Conservation (phyloP, 2,797 vertebrate genomes). For the Florisuga fusca region DNA sequence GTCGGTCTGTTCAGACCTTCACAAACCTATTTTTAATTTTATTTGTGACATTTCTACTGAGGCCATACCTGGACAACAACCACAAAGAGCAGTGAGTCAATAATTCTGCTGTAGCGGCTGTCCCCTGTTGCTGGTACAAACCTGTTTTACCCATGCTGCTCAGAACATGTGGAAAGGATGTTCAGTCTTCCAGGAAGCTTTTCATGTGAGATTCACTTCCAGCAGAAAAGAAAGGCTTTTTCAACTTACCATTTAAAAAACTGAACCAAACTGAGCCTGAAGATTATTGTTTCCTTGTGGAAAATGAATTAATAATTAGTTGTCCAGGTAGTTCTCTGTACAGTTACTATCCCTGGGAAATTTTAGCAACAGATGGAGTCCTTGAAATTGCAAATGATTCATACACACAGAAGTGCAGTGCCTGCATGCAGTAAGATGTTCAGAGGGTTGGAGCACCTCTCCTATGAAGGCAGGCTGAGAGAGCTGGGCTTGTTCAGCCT, state of each 20-base stretch:
- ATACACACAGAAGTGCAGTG: not conserved
- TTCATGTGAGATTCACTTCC: not conserved
- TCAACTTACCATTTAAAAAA: not conserved
- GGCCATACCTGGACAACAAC: not conserved
- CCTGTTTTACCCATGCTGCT: not conserved
- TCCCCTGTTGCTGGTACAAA: not conserved
- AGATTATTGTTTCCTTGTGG: not conserved
- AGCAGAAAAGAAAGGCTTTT: not conserved
- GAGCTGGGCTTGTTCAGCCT: too few relatives aligned
- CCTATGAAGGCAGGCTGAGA: too few relatives aligned
- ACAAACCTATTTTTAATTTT: not conserved
- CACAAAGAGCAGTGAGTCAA: fast-evolving
- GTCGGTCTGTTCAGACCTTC: not conserved
- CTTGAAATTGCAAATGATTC: not conserved
- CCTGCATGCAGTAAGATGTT: not conserved
- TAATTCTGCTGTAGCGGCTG: not conserved
- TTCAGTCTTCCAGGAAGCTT: not conserved
- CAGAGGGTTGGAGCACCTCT: too few relatives aligned
- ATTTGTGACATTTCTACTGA: not conserved
- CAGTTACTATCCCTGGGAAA: not conserved
- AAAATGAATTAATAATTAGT: conserved; percentile 27
- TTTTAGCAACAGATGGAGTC: not conserved
- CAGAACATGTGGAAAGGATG: not conserved
- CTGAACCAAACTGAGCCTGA: not conserved
- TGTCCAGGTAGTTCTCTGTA: not conserved